Conservation (phyloP, 2,113 vertebrate genomes). For the Heliornis fulica region DNA sequence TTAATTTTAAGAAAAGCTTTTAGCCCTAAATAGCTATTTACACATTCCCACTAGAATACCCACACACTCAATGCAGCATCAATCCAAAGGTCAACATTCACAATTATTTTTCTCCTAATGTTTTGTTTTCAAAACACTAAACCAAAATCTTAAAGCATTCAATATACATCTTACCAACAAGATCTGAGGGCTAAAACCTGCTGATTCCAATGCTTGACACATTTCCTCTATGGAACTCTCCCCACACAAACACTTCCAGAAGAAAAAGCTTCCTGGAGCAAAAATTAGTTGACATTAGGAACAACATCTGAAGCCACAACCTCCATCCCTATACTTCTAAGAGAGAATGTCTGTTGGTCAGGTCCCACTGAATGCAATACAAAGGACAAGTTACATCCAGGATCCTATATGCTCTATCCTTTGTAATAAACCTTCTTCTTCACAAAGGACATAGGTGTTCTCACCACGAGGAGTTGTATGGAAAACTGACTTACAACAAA, state of each 20-base stretch:
- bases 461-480: not conserved
- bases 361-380: not conserved
- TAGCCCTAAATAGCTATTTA: not conserved
- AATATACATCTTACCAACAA: conserved; percentile 83
- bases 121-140: not conserved
- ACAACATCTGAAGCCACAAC: not conserved
- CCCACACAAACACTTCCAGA: conserved; percentile 92
- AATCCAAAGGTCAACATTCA: not conserved
- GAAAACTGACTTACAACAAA: not conserved
- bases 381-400: not conserved
- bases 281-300: not conserved
- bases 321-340: not conserved
- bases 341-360: not conserved
- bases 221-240: conserved; percentile 80
- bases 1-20: not conserved
- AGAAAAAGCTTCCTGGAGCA: conserved; percentile 88
- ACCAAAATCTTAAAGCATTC: not conserved
- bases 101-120: not conserved
- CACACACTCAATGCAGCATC: not conserved
- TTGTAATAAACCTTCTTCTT: too few species aligned
- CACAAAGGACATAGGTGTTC: not conserved
- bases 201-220: conserved; percentile 83
- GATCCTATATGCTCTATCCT: not conserved
- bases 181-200: conserved; percentile 88
- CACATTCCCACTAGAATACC: not conserved